Percentiles rank a stretch among this genome's conserved stretches.
Evolutionary conservation across 2,113 vertebrate species (phyloP).

Genomic region (Centropus unirufus): DNA sequence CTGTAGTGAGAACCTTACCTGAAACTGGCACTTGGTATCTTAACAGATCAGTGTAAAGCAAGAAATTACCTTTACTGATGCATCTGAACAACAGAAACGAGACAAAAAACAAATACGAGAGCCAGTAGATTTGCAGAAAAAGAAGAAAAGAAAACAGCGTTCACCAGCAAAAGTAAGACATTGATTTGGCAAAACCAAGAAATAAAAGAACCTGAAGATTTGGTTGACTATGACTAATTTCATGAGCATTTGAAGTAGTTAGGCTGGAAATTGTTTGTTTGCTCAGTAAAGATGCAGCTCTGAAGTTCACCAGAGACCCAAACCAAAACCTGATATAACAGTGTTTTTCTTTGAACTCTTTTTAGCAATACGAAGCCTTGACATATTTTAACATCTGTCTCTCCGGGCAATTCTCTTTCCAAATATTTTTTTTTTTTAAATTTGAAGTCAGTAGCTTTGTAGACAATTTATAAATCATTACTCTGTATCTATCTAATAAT

Average conservation of each 20-base stretch:
- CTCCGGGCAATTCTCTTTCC: constrained; percentile 57
- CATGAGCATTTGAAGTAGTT: constrained; percentile 68
- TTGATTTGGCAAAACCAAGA: constrained; percentile 69
- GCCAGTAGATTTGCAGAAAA: constrained; percentile 90
- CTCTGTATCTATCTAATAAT: constrained; percentile 58
- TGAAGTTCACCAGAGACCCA: constrained; percentile 66
- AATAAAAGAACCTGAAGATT: constrained; percentile 68
- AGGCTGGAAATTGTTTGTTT: constrained; percentile 73
- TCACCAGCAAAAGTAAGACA: constrained; percentile 96
- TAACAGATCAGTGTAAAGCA: constrained; percentile 96
- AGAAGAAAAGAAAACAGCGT: constrained; percentile 97
- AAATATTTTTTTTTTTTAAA: constrained; percentile 52
- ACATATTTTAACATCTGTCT: constrained; percentile 67
- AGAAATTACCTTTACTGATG: constrained; percentile 93
- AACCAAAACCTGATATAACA: constrained; percentile 64
- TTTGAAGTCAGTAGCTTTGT: constrained; percentile 54
- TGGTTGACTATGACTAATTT: constrained; percentile 72
- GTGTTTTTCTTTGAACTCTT: constrained; percentile 67
- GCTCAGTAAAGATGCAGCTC: constrained; percentile 68
- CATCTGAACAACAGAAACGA: constrained; percentile 86
- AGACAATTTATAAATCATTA: constrained; percentile 54
- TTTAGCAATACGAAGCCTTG: constrained; percentile 65
- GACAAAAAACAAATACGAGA: constrained; percentile 92
- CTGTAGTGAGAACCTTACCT: constrained; percentile 72
- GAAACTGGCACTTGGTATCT: constrained; percentile 77